Evolutionary conservation across 2,888 invertebrate species (phyloP).

Genomic region (Apotomis turbidana): DNA sequence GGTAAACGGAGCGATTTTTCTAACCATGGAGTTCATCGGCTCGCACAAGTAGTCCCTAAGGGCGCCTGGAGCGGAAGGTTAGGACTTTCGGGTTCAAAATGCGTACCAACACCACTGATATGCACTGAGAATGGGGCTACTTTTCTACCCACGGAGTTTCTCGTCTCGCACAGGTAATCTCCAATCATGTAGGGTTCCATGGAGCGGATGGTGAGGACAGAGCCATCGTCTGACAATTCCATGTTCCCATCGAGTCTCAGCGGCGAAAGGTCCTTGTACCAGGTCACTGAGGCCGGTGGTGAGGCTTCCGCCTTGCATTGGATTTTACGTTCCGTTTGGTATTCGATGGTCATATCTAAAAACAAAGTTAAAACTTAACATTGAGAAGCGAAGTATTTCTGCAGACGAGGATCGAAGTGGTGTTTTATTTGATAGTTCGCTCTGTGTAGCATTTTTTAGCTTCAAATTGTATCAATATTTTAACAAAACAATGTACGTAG

Average conservation of each 20-base stretch:
- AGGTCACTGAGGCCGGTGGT: conserved; percentile 54
- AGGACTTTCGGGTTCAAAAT: background rate
- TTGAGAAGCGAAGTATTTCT: too few species aligned
- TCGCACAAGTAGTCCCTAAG: conserved; percentile 49
- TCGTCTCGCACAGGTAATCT: conserved; percentile 52
- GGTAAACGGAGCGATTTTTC: conserved; percentile 46
- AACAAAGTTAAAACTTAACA: conserved; percentile 27
- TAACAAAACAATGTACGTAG: too few species aligned
- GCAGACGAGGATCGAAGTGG: too few species aligned
- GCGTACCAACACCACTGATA: conserved; percentile 54
- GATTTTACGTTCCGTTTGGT: conserved; percentile 48
- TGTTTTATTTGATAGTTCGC: too few species aligned
- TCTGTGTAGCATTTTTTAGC: too few species aligned
- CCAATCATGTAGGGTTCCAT: conserved; percentile 52
- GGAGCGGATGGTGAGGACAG: conserved; percentile 51
- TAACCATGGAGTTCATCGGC: conserved; percentile 48
- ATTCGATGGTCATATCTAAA: conserved; percentile 52
- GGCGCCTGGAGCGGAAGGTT: too few species aligned
- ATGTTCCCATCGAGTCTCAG: conserved; percentile 45
- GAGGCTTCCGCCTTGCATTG: conserved; percentile 54
- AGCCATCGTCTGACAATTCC: conserved; percentile 49
- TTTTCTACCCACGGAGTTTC: conserved; percentile 47
- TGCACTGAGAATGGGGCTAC: conserved; percentile 48
- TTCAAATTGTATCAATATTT: too few species aligned
- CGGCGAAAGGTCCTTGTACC: conserved; percentile 50